Evolutionary conservation across 64 coral and sea anemone species (phyloP), one percentile per base, ranked within the genome.

Genomic region (Montipora foliosa): DNA sequence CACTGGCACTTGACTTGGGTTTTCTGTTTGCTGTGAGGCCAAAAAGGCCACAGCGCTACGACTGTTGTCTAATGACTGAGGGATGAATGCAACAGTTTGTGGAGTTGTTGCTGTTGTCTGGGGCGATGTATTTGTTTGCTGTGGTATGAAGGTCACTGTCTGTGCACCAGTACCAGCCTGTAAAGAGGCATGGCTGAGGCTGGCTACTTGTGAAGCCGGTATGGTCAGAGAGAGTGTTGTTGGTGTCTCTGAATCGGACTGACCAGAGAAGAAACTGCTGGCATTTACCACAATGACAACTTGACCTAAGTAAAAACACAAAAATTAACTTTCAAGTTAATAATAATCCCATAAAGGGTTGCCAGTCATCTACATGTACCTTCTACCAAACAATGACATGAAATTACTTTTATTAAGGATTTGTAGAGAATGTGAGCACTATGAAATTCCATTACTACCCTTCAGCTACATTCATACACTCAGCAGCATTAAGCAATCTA

Each of bases 211-310:
- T 47, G 95, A 97, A 19, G 95, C 74, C 47, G 93, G 95, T 62
- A 97, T 82, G 11, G 89, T 94, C 29, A 94, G 47, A 4, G 95
- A 89, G 70, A 97, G 91, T 47, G 95, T 97, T 59, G 82, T 94
- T 17, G 95, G 95, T 45, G 90, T 80, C 2, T 97, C 95, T 4
- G 92, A 90, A 57, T 97, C 95, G 44, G 79, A 49, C 47, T 93
- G 92, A 89, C 84, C 53, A 15, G 93, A 77, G 87, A 94, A 97
- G 73, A 97, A 87, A 74, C 88, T 97, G 95, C 94, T 97, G 12
- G 93, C 90, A 37, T 93, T 97, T 24, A 97, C 95, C 73, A 97
- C 95, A 71, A 97, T 97, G 4, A 97, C 95, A 78, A 97, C 95
- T 92, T 97, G 95, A 24, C 95, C 95, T 97, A 24, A 16, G 76